Percentiles rank a stretch among this genome's conserved stretches.
phyloP scores from a whole-genome alignment of 2,113 vertebrate genomes.

The Sylvietta virens region DNA sequence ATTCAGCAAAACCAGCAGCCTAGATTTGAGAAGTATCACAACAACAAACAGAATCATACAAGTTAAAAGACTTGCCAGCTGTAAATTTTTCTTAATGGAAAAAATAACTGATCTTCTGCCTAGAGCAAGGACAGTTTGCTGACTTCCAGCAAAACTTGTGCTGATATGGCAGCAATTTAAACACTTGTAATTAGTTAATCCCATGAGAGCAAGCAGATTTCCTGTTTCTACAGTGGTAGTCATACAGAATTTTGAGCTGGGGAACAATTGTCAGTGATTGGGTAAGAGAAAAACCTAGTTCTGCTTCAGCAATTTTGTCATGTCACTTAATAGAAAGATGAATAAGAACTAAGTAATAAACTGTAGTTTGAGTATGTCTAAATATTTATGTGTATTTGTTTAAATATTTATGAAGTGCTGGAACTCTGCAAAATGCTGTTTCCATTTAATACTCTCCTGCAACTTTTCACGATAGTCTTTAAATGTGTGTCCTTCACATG shows the following conservation, averaged over 20 bases:
- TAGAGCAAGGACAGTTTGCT: background rate
- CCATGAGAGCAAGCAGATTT: background rate
- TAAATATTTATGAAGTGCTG: background rate
- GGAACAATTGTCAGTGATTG: background rate
- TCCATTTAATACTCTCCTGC: background rate
- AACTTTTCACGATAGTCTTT: background rate
- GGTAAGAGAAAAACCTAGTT: background rate
- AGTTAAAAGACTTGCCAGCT: background rate
- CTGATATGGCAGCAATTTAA: background rate
- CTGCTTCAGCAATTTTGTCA: background rate
- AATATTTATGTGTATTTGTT: background rate
- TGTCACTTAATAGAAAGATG: background rate
- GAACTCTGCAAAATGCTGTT: background rate
- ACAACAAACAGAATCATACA: background rate
- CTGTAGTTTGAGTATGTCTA: background rate
- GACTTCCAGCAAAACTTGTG: background rate
- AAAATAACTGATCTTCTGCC: background rate
- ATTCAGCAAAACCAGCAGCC: background rate
- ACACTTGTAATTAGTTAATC: background rate
- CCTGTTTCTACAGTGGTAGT: background rate
- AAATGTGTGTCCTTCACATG: background rate
- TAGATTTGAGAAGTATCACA: background rate
- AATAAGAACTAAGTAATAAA: background rate
- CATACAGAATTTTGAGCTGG: background rate
- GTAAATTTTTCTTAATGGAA: background rate